These are phyloP conservation scores for Valencia hispanica DNA, from an alignment of 2,797 vertebrate genomes.

Conservation along the genomic window DNA sequence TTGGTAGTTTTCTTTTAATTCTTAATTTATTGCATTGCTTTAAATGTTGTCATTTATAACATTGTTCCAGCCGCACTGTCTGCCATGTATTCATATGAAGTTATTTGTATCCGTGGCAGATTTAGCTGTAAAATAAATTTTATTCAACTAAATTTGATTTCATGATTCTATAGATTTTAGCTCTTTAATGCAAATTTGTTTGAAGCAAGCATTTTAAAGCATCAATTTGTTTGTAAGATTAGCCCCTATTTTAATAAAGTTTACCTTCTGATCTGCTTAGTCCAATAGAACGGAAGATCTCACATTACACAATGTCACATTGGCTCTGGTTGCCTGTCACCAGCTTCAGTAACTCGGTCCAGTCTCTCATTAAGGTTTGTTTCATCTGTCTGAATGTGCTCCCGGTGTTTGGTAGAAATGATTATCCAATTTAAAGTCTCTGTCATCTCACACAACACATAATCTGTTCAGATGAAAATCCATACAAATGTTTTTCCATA, in stretches of 20 bases:
- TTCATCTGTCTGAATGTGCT: constrained; percentile 9
- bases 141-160: too few species aligned
- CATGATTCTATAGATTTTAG: neutral
- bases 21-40: too few species aligned
- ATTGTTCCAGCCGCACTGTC: too few species aligned
- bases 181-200: too few species aligned
- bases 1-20: too few species aligned
- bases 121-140: too few species aligned
- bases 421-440: constrained; percentile 5
- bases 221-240: neutral
- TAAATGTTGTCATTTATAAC: too few species aligned
- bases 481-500: neutral
- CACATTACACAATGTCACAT: neutral
- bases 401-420: neutral
- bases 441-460: neutral
- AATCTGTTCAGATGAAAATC: neutral
- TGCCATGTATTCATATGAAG: too few species aligned
- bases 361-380: neutral
- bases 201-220: neutral
- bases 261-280: neutral
- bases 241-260: neutral
- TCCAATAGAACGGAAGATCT: neutral
- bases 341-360: neutral
- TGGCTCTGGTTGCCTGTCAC: neutral
- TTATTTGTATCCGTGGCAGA: too few species aligned